Evolutionary conservation across 2,888 invertebrate genomes (phyloP).

Genomic region (Lathronympha strigana): DNA sequence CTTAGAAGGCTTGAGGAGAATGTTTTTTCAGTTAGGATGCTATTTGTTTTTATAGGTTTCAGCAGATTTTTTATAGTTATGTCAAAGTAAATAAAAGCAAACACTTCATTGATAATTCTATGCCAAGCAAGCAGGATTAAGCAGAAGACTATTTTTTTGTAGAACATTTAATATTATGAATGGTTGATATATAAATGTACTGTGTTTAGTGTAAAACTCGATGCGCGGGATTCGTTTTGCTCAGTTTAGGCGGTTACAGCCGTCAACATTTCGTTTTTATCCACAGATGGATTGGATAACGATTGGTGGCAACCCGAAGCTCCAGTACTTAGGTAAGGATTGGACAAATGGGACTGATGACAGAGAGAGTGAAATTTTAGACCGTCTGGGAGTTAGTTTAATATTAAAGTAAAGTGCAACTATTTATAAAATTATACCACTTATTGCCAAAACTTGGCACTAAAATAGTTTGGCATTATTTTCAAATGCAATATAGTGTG

Average conservation of each 20-base stretch:
- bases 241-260: constrained; percentile 79
- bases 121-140: constrained; percentile 4
- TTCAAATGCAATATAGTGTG: too few species aligned
- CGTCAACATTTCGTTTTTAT: constrained; percentile 83
- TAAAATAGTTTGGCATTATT: too few species aligned
- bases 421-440: too few species aligned
- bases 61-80: constrained; percentile 5
- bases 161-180: constrained; percentile 22
- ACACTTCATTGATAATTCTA: neutral
- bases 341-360: constrained; percentile 41
- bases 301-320: constrained; percentile 63
- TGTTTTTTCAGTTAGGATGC: constrained; percentile 11
- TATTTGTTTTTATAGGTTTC: constrained; percentile 5
- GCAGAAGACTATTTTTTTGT: neutral
- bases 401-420: too few species aligned
- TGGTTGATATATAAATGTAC: constrained; percentile 35
- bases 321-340: constrained; percentile 72
- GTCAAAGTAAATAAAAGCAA: neutral
- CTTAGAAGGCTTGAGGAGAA: constrained; percentile 2
- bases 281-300: constrained; percentile 74
- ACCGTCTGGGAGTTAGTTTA: constrained; percentile 4
- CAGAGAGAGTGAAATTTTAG: constrained; percentile 42
- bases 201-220: constrained; percentile 25
- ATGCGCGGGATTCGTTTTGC: constrained; percentile 49
- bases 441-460: too few species aligned